Conservation (phyloP, 2,113 vertebrate species). For the Silurus asotus region DNA sequence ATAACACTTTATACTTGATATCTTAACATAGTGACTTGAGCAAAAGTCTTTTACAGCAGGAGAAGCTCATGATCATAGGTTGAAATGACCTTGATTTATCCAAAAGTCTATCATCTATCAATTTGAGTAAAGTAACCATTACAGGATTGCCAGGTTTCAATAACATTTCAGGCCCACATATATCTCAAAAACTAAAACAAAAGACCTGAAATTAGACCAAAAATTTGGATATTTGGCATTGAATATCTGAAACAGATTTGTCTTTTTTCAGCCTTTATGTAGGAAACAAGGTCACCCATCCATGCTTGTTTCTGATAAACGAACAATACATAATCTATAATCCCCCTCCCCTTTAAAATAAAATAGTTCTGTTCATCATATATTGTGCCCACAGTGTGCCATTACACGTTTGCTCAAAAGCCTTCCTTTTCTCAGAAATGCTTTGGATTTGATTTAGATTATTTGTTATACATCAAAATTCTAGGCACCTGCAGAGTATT, state of each 20-base stretch:
- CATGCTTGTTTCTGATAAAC: not conserved
- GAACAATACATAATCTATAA: not conserved
- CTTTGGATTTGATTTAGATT: not conserved
- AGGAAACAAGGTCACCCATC: not conserved
- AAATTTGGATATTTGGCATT: not conserved
- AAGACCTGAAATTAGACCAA: not conserved
- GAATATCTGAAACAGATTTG: not conserved
- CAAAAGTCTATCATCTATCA: not conserved
- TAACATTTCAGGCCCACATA: not conserved
- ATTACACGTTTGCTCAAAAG: not conserved
- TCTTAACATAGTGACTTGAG: not conserved
- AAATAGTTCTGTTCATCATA: not conserved
- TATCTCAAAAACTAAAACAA: not conserved
- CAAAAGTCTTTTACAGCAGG: not conserved
- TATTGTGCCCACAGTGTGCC: not conserved
- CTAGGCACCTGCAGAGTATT: not conserved
- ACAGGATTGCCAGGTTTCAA: not conserved
- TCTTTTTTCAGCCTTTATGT: not conserved
- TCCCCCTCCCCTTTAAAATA: not conserved
- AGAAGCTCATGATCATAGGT: not conserved
- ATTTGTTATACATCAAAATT: not conserved
- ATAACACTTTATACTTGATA: not conserved
- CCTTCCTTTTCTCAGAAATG: not conserved
- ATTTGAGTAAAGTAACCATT: not conserved
- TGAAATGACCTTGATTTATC: not conserved